Base-by-base conservation (phyloP, 2,113 vertebrate genomes). In the Glaucomys volans region DNA sequence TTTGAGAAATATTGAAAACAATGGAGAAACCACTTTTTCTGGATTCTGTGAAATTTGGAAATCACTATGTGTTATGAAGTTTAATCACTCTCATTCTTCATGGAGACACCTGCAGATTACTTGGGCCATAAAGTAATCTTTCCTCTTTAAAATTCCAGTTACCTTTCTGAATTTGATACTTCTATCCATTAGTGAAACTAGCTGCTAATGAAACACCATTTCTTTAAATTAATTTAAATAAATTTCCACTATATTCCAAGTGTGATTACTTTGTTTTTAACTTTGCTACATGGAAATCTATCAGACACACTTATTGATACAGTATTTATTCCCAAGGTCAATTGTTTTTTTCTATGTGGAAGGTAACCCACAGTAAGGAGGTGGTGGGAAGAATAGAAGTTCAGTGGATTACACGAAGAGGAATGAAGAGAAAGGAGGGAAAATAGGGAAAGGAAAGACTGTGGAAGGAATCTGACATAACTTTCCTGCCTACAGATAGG, bases 111-210 rank as follows among this genome's bases (percentile, higher is more conserved):
- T 79, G 54, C 72, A 91, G 88, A 93, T 86, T 35, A 79, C 88
- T 92, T 88, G 88, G 76, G 14, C 42, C 18, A n/a, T 59, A 82
- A 90, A 95, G 88, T 88, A 54, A 87, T 94, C 44, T 91, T 88
- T 92, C 75, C 96, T 96, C 54, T 94, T 91, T 83, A 89, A 92
- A 90, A 97, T 95, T 66, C 18, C 54, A 80, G 54, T 86, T 93
- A 75, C 14, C 54, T 69, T 93, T 64, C 82, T 87, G 54, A 83
- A 35, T 75, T 87, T 85, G 32, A 79, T 88, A 40, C 42, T 86
- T 95, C 52, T 86, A 84, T 82, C n/a, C 24, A 42, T 85, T 90
- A 94, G 20, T 91, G 35, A 89, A 96, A 82, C 32, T 67, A 83
- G 66, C 69, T 95, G 66, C 6, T n/a, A 76, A n/a, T 85, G 59